These are phyloP conservation scores for Cichlasoma orientale DNA, from an alignment of 2,797 vertebrate species.

Conservation along the genomic window DNA sequence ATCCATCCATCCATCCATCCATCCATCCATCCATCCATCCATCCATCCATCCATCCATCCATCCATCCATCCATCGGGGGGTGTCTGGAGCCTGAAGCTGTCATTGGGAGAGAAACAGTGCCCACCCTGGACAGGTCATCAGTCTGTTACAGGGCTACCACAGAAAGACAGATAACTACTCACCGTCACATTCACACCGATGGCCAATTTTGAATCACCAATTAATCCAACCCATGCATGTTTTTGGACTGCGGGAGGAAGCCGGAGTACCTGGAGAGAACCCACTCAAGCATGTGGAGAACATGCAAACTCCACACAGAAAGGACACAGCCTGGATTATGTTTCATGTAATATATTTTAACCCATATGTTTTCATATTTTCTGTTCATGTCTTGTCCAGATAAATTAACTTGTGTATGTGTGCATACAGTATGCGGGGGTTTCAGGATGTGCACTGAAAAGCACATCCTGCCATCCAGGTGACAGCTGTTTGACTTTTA, in stretches of 20 bases:
- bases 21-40: not conserved
- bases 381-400: not conserved
- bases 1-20: not conserved
- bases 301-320: not conserved
- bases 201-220: not conserved
- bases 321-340: not conserved
- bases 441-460: slow-evolving; percentile 49
- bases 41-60: not conserved
- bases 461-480: slow-evolving; percentile 61
- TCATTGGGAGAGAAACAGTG: not conserved
- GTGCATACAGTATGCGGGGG: not conserved
- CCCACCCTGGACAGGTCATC: not conserved
- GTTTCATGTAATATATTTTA: not conserved
- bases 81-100: not conserved
- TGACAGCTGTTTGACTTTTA: slow-evolving; percentile 58
- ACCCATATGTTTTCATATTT: not conserved
- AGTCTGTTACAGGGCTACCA: not conserved
- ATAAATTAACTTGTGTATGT: not conserved
- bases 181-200: not conserved
- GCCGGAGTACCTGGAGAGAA: not conserved
- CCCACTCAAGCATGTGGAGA: not conserved
- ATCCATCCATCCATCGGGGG: not conserved
- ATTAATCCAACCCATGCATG: not conserved
- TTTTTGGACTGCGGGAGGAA: not conserved
- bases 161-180: not conserved